Percentiles rank a stretch among this genome's conserved stretches.
Evolutionary conservation across 2,113 vertebrate genomes (phyloP).

Genomic region (Actenoides hombroni): DNA sequence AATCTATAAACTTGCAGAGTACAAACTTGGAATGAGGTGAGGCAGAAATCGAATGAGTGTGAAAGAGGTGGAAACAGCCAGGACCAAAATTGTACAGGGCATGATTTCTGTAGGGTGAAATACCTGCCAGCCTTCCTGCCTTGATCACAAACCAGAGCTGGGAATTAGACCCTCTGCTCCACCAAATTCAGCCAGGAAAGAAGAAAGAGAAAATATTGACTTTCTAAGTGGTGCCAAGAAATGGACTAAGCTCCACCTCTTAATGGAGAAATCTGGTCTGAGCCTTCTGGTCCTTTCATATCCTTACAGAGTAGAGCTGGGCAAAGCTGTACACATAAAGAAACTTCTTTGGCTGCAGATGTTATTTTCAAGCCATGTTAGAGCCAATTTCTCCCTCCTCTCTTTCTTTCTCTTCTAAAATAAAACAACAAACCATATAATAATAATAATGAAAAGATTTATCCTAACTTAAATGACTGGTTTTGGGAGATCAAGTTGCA

Average conservation of each 20-base stretch:
- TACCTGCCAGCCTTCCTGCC: background rate
- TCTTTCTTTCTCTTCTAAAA: background rate
- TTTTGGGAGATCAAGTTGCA: background rate
- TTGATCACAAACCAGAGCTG: background rate
- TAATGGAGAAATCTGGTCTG: background rate
- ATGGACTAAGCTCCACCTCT: background rate
- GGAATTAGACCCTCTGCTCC: background rate
- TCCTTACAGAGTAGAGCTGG: background rate
- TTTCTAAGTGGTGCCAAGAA: background rate
- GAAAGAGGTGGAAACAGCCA: background rate
- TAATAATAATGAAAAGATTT: slow-evolving; percentile 21
- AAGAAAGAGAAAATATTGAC: slow-evolving; percentile 15
- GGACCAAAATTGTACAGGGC: background rate
- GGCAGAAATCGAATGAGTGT: background rate
- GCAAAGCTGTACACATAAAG: background rate
- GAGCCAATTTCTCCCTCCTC: background rate
- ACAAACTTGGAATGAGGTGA: background rate
- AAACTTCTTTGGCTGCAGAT: background rate
- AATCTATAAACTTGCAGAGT: background rate
- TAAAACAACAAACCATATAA: background rate
- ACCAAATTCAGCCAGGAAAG: background rate
- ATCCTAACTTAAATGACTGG: background rate
- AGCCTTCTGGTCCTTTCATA: background rate
- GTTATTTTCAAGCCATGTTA: background rate
- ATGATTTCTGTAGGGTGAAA: background rate